Conservation (phyloP, 2,113 vertebrate genomes). For the Aptenodytes patagonicus region DNA sequence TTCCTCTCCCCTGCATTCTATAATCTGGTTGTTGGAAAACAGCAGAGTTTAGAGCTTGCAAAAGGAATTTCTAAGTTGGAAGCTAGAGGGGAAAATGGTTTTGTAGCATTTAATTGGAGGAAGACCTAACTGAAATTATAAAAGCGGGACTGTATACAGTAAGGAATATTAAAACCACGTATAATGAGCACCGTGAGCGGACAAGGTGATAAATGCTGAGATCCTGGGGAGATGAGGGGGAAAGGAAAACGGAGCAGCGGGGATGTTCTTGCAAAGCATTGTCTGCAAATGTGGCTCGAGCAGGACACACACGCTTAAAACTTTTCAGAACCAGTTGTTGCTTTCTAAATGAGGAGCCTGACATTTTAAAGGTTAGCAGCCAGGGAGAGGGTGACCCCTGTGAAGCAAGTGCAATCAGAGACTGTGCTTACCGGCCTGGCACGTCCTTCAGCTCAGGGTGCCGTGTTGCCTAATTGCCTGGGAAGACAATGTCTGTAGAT, state of each 20-base stretch:
- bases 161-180: not conserved
- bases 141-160: not conserved
- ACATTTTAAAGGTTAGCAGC: constrained; percentile 50
- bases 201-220: not conserved
- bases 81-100: not conserved
- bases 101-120: not conserved
- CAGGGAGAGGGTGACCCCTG: not conserved
- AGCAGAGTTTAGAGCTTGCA: not conserved
- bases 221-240: not conserved
- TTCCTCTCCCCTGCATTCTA: not conserved
- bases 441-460: not conserved
- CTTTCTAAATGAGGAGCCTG: constrained; percentile 32
- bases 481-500: not conserved
- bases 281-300: not conserved
- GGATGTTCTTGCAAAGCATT: not conserved
- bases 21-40: not conserved
- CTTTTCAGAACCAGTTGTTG: not conserved
- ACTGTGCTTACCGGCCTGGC: not conserved
- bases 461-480: not conserved
- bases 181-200: not conserved
- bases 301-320: not conserved
- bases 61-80: not conserved
- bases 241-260: not conserved
- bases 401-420: not conserved
- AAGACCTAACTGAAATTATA: not conserved